These are phyloP conservation scores for Dasypogon diadema DNA, from an alignment of 2,888 invertebrate genomes.

Conservation along the genomic window DNA sequence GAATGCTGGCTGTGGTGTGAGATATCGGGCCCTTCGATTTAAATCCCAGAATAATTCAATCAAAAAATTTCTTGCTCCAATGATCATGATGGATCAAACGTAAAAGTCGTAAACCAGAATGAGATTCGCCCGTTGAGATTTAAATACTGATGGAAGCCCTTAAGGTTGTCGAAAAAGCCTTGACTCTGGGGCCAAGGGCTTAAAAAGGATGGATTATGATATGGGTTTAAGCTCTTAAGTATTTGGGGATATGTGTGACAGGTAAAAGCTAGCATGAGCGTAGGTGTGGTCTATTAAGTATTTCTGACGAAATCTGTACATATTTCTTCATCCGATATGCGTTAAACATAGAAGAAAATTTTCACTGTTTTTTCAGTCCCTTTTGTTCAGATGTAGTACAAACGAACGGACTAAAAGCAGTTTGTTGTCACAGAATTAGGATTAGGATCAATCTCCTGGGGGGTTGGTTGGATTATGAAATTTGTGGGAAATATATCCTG, in stretches of 20 bases:
- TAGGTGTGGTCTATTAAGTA: too few species aligned
- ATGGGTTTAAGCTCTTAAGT: constrained; percentile 37
- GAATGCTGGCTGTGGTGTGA: constrained; percentile 19
- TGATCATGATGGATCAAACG: constrained; percentile 52
- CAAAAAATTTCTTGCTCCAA: constrained; percentile 51
- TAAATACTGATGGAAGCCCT: constrained; percentile 35
- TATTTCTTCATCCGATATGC: too few species aligned
- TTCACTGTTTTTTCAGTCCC: constrained; percentile 16
- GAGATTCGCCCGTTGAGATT: constrained; percentile 35
- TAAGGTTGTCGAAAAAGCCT: constrained; percentile 25
- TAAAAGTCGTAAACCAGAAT: constrained; percentile 29
- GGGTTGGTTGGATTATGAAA: too few species aligned
- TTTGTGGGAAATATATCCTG: too few species aligned
- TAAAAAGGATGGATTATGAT: constrained; percentile 11
- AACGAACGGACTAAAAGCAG: constrained; percentile 12
- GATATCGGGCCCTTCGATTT: constrained; percentile 22
- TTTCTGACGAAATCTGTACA: too few species aligned
- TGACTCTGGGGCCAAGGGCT: constrained; percentile 18
- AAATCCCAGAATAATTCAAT: constrained; percentile 51
- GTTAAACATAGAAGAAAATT: too few species aligned
- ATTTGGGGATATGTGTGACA: not conserved
- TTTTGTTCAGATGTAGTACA: not conserved
- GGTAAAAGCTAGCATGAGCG: too few species aligned
- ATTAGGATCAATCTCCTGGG: constrained; percentile 1
- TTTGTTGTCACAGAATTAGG: constrained; percentile 7